Evolutionary conservation across 2,113 vertebrate genomes (phyloP).

Genomic region (Apistogramma diplotaenia): DNA sequence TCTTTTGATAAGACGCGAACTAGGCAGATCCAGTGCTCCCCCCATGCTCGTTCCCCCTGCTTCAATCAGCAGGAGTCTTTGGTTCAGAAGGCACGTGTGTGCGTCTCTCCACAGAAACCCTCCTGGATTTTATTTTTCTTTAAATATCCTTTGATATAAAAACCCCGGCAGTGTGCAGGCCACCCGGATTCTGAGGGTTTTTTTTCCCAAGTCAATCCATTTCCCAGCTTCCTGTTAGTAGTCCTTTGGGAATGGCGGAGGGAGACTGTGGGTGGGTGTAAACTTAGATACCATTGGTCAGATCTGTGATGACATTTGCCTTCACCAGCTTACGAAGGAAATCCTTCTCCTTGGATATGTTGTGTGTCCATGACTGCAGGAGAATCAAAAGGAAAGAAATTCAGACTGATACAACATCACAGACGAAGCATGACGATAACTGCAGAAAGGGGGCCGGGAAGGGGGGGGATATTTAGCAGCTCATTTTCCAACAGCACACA

Average conservation of each 20-base stretch:
- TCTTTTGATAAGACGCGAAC: constrained; percentile 11
- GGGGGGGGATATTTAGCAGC: background rate
- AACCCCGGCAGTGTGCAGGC: constrained; percentile 35
- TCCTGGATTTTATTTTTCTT: background rate
- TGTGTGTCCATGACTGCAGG: constrained; percentile 96
- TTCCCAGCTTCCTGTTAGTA: constrained; percentile 43
- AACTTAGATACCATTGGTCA: constrained; percentile 93
- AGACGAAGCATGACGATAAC: background rate
- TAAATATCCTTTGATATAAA: constrained; percentile 48
- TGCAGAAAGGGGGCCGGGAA: too few species aligned
- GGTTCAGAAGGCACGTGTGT: constrained; percentile 75
- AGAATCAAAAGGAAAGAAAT: constrained; percentile 10
- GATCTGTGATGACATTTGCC: constrained; percentile 90
- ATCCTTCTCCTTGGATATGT: constrained; percentile 96
- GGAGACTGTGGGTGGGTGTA: constrained; percentile 24
- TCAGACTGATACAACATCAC: background rate
- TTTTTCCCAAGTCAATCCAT: background rate
- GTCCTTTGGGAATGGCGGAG: constrained; percentile 44
- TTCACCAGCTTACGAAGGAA: constrained; percentile 96
- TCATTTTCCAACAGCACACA: background rate
- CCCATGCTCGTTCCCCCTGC: background rate
- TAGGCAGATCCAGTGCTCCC: constrained; percentile 11
- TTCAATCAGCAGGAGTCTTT: constrained; percentile 61
- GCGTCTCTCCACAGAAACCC: constrained; percentile 47
- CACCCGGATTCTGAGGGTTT: constrained; percentile 13